These are phyloP conservation scores for Nyctibius bracteatus DNA, from an alignment of 2,113 vertebrate species.

Conservation along the genomic window DNA sequence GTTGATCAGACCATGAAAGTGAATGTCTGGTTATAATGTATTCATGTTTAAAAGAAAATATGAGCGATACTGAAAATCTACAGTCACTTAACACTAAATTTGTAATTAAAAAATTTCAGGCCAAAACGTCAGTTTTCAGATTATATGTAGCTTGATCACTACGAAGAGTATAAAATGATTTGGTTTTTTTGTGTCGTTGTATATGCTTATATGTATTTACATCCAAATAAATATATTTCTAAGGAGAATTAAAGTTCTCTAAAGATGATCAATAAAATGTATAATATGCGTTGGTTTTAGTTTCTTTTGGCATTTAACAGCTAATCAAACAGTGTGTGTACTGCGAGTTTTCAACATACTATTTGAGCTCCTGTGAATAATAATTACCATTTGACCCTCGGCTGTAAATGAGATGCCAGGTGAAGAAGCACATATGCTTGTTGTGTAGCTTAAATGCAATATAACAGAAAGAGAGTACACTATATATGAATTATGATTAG, in stretches of 20 bases:
- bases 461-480: conserved; percentile 69
- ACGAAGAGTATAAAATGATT: not conserved
- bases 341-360: not conserved
- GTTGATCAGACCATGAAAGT: conserved; percentile 56
- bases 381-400: conserved; percentile 71
- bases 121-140: not conserved
- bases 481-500: conserved; percentile 80
- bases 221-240: not conserved
- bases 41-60: conserved; percentile 29
- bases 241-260: not conserved
- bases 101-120: not conserved
- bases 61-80: not conserved
- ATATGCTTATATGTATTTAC: not conserved
- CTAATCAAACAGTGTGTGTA: conserved; percentile 22
- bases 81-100: not conserved
- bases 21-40: conserved; percentile 34
- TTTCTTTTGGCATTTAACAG: conserved; percentile 34
- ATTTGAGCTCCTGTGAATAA: conserved; percentile 57
- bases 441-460: conserved; percentile 63
- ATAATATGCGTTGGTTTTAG: not conserved
- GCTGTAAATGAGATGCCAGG: conserved; percentile 74
- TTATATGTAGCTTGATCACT: not conserved
- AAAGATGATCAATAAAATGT: not conserved
- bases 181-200: not conserved
- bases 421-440: conserved; percentile 71